Evolutionary conservation across 92 coral and sea anemone species (phyloP).

Genomic region (Pocillopora grandis): DNA sequence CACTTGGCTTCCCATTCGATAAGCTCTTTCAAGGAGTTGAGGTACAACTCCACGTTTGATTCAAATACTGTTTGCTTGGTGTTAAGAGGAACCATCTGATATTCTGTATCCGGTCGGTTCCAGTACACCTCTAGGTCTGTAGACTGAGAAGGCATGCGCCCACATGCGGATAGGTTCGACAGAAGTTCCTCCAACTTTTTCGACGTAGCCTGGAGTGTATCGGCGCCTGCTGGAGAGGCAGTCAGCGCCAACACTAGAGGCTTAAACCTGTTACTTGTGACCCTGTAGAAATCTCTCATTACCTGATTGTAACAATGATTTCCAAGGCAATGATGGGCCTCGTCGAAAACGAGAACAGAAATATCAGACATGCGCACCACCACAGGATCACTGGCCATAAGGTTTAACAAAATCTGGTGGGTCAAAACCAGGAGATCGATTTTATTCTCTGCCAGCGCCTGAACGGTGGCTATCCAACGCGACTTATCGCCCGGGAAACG

Average conservation of each 20-base stretch:
- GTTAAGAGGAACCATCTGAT: constrained; percentile 54
- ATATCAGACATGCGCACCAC: constrained; percentile 75
- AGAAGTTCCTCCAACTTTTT: constrained; percentile 57
- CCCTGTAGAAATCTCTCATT: constrained; percentile 70
- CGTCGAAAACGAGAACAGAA: constrained; percentile 85
- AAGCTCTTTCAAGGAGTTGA: constrained; percentile 27
- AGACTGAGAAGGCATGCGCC: constrained; percentile 70
- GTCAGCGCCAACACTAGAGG: constrained; percentile 89
- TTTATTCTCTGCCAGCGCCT: constrained; percentile 61
- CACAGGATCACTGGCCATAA: constrained; percentile 64
- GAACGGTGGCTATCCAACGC: constrained; percentile 54
- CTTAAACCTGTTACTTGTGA: constrained; percentile 53
- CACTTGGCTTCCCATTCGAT: constrained; percentile 51
- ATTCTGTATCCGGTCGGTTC: constrained; percentile 73
- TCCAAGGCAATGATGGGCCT: constrained; percentile 88
- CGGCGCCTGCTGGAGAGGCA: constrained; percentile 88
- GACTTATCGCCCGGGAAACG: constrained; percentile 60
- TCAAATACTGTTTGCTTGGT: constrained; percentile 48
- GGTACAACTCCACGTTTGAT: constrained; percentile 39
- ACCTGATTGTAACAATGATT: constrained; percentile 85
- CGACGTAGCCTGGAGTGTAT: constrained; percentile 48
- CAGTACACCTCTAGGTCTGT: constrained; percentile 67
- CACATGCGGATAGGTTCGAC: constrained; percentile 60
- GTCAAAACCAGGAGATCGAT: constrained; percentile 86
- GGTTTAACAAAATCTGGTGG: constrained; percentile 84